A percentile compares a stretch with the other conserved stretches of the same genome.
These are phyloP conservation scores for Cebus imitator DNA, from an alignment of 2,113 vertebrate species.

Conservation along the genomic window DNA sequence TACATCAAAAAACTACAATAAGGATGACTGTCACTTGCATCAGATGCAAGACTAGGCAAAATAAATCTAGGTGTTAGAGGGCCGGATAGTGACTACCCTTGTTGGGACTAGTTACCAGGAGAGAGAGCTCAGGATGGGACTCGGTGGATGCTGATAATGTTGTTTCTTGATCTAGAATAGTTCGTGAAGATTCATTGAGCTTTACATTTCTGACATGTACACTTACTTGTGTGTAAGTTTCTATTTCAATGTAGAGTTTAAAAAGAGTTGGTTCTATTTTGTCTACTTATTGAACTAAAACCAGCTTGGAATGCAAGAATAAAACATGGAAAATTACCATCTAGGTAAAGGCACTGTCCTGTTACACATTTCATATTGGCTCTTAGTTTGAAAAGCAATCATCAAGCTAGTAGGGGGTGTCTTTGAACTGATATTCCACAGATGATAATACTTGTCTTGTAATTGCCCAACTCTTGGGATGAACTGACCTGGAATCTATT, in stretches of 20 bases:
- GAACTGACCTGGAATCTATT: not conserved
- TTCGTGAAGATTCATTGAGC: not conserved
- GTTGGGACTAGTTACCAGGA: not conserved
- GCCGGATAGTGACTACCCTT: not conserved
- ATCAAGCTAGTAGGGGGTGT: not conserved
- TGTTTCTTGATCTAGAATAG: not conserved
- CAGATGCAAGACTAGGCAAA: not conserved
- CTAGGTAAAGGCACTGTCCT: not conserved
- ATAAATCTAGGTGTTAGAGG: not conserved
- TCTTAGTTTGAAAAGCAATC: conserved; percentile 40
- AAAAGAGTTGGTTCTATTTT: not conserved
- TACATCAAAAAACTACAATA: not conserved
- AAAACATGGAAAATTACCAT: not conserved
- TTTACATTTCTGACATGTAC: not conserved
- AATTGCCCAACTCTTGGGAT: conserved; percentile 23
- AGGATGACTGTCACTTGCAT: not conserved
- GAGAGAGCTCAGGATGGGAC: not conserved
- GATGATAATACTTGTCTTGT: not conserved
- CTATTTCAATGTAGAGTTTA: conserved; percentile 9
- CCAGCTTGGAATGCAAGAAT: not conserved
- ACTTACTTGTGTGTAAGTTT: not conserved
- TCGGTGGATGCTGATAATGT: not conserved
- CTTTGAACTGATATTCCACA: not conserved
- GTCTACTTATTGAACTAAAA: not conserved
- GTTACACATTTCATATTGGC: conserved; percentile 15